These are phyloP conservation scores for Phengaris arion DNA, from an alignment of 2,888 invertebrate species.

Conservation along the genomic window DNA sequence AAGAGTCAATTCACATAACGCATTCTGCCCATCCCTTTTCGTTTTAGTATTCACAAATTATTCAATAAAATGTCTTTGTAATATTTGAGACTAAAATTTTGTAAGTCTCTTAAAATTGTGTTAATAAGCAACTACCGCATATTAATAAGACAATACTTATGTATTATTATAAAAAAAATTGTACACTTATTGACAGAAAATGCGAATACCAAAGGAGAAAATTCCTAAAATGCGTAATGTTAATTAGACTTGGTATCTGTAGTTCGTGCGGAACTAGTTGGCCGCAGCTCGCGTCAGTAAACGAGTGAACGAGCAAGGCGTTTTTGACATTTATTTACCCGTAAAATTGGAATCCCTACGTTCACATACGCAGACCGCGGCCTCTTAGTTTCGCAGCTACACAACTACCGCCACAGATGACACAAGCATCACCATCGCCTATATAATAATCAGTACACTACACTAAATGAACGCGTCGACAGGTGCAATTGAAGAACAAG, in stretches of 20 bases:
- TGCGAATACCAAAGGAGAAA: not conserved
- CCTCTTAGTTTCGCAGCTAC: not conserved
- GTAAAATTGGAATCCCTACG: not conserved
- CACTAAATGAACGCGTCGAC: slow-evolving; percentile 70
- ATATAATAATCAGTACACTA: slow-evolving; percentile 47
- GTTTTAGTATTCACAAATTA: slow-evolving; percentile 7
- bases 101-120: not conserved
- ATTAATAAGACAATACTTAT: slow-evolving; percentile 15
- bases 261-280: not conserved
- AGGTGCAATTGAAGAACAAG: slow-evolving; percentile 79
- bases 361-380: not conserved
- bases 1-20: not conserved
- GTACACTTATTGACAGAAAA: not conserved
- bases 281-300: not conserved
- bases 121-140: slow-evolving; percentile 13
- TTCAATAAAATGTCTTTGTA: not conserved
- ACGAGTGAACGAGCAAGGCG: not conserved
- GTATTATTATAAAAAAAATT: not conserved
- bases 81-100: not conserved
- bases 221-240: slow-evolving; percentile 5
- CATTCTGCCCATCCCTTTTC: not conserved
- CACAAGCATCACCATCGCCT: slow-evolving; percentile 16
- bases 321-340: not conserved
- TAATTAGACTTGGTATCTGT: not conserved
- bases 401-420: slow-evolving; percentile 21